phyloP scores from a whole-genome alignment of 1,140 invertebrate species.

The Thaumatotibia leucotreta region DNA sequence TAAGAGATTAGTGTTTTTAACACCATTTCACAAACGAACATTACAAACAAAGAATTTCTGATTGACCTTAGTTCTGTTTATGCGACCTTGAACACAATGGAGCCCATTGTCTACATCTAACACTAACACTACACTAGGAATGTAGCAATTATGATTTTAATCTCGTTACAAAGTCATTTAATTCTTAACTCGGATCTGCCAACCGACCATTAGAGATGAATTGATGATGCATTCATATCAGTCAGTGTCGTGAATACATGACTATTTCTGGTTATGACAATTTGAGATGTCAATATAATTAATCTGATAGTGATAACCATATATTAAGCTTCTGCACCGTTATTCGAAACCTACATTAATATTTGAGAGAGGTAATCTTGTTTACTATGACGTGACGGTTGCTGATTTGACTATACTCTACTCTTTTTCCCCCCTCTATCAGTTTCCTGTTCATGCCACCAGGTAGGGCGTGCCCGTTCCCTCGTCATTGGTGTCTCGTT shows the following conservation, averaged over 20 bases:
- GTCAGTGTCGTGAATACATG: not conserved
- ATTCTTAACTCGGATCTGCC: not conserved
- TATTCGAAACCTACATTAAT: too few species aligned
- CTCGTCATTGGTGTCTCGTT: too few species aligned
- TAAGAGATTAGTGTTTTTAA: too few species aligned
- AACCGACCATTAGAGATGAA: not conserved
- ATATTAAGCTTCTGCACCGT: too few species aligned
- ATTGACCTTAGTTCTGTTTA: not conserved
- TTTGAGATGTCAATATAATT: not conserved
- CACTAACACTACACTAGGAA: not conserved
- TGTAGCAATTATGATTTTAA: not conserved
- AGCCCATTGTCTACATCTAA: not conserved
- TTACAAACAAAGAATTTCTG: not conserved
- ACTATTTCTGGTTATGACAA: not conserved
- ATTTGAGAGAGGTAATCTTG: too few species aligned
- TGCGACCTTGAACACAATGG: not conserved
- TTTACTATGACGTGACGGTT: too few species aligned
- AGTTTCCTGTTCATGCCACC: too few species aligned
- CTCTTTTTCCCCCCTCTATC: too few species aligned
- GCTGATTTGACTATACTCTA: too few species aligned
- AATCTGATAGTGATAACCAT: too few species aligned
- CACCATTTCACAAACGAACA: not conserved
- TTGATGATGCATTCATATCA: not conserved
- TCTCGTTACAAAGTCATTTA: not conserved
- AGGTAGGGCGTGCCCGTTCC: too few species aligned